Conservation (phyloP, 2,888 invertebrate genomes). For the Trissonchulus latispiculum region DNA sequence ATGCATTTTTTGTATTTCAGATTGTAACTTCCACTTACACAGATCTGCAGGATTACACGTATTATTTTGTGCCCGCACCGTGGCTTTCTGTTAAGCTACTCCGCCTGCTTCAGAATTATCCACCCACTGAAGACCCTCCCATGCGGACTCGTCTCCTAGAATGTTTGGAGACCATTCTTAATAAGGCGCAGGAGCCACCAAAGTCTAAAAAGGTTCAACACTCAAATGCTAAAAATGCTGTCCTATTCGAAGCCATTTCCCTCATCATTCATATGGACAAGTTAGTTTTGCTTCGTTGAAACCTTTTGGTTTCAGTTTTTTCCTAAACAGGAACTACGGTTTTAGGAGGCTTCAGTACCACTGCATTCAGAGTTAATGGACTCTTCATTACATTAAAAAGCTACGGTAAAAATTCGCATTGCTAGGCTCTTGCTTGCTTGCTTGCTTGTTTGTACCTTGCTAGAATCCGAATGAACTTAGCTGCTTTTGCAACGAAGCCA, state of each 20-base stretch:
- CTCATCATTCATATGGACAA: constrained; percentile 96
- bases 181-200: constrained; percentile 84
- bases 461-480: too few species aligned
- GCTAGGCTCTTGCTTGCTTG: too few species aligned
- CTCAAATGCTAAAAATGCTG: constrained; percentile 99
- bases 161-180: constrained; percentile 87
- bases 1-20: constrained; percentile 52
- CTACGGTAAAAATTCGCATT: too few species aligned
- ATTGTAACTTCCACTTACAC: constrained; percentile 98
- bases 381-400: too few species aligned
- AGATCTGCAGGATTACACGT: constrained; percentile 98
- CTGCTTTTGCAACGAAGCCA: too few species aligned
- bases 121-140: constrained; percentile 94
- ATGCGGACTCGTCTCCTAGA: constrained; percentile 90
- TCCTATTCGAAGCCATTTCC: constrained; percentile 97
- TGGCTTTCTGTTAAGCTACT: constrained; percentile 97
- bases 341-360: too few species aligned
- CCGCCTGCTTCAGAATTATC: constrained; percentile 90
- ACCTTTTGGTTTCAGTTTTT: background rate
- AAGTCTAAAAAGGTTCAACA: constrained; percentile 99
- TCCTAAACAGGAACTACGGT: background rate
- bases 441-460: too few species aligned
- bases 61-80: constrained; percentile 99
- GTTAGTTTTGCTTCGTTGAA: constrained; percentile 36
- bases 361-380: too few species aligned